Evolutionary conservation across 2,113 vertebrate genomes (phyloP).

Genomic region (Aix galericulata): DNA sequence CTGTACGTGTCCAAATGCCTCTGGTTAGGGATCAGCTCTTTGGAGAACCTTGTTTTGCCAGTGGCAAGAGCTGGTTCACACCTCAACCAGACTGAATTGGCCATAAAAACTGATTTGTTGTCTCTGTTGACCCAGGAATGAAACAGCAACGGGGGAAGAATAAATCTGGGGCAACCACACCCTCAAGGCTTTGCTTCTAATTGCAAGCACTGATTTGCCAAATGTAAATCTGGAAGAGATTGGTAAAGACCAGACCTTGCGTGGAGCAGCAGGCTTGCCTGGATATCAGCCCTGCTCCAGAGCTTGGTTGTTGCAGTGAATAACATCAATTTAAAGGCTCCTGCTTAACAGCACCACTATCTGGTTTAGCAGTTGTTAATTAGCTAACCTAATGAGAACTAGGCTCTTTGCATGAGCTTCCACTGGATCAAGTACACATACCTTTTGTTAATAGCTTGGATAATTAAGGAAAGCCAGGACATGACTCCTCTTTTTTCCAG

Average conservation of each 20-base stretch:
- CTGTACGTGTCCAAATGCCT: neutral
- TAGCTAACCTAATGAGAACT: neutral
- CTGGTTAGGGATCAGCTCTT: neutral
- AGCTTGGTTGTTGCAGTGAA: neutral
- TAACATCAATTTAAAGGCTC: neutral
- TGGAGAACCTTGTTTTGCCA: neutral
- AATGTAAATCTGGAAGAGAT: neutral
- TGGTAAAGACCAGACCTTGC: neutral
- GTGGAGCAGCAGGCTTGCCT: neutral
- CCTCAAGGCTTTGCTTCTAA: neutral
- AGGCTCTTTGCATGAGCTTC: neutral
- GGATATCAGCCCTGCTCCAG: accelerated
- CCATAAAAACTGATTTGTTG: neutral
- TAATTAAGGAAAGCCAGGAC: neutral
- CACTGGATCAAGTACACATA: neutral
- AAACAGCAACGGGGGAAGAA: neutral
- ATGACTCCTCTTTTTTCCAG: neutral
- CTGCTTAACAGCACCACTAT: neutral
- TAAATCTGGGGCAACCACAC: neutral
- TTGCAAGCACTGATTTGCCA: neutral
- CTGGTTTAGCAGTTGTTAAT: neutral
- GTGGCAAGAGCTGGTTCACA: neutral
- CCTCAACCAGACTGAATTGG: neutral
- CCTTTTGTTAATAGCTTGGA: neutral
- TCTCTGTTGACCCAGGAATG: neutral